Evolutionary conservation across 2,797 vertebrate species (phyloP).

Genomic region (Acanthurus lineatus): DNA sequence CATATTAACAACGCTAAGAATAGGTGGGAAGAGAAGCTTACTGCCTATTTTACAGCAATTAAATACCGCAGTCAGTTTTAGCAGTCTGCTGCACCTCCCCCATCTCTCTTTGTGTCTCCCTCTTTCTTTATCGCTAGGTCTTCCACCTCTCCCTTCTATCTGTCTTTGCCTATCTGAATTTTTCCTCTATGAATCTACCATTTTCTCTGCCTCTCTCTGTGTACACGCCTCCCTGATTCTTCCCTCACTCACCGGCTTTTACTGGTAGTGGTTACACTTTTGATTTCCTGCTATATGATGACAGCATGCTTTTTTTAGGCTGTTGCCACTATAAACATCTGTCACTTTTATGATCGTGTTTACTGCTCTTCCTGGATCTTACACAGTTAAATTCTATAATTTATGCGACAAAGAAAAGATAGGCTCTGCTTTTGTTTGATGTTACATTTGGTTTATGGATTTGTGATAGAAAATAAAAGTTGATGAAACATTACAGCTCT

Average conservation of each 20-base stretch:
- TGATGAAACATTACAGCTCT: slow-evolving; percentile 10
- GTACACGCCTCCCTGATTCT: background rate
- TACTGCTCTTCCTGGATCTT: background rate
- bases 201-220: background rate
- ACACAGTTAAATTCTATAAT: slow-evolving; percentile 17
- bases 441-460: slow-evolving; percentile 29
- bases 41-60: slow-evolving; percentile 80
- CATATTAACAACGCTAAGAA: slow-evolving; percentile 74
- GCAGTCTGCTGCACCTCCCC: slow-evolving; percentile 61
- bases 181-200: slow-evolving; percentile 20
- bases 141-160: slow-evolving; percentile 19
- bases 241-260: slow-evolving; percentile 5
- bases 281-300: slow-evolving; percentile 42
- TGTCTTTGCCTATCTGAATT: slow-evolving; percentile 19
- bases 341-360: slow-evolving; percentile 32
- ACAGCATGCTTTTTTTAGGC: slow-evolving; percentile 27
- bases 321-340: slow-evolving; percentile 22
- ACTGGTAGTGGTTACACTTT: slow-evolving; percentile 27
- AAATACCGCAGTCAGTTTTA: slow-evolving; percentile 68
- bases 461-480: slow-evolving; percentile 10
- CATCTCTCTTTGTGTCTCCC: slow-evolving; percentile 49
- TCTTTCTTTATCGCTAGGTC: slow-evolving; percentile 30
- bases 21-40: slow-evolving; percentile 75
- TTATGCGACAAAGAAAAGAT: slow-evolving; percentile 16
- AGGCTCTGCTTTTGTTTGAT: slow-evolving; percentile 22